Evolutionary conservation across 1,140 invertebrate genomes (phyloP), one percentile per base, ranked within the genome.

Genomic region (Helicoverpa armigera): DNA sequence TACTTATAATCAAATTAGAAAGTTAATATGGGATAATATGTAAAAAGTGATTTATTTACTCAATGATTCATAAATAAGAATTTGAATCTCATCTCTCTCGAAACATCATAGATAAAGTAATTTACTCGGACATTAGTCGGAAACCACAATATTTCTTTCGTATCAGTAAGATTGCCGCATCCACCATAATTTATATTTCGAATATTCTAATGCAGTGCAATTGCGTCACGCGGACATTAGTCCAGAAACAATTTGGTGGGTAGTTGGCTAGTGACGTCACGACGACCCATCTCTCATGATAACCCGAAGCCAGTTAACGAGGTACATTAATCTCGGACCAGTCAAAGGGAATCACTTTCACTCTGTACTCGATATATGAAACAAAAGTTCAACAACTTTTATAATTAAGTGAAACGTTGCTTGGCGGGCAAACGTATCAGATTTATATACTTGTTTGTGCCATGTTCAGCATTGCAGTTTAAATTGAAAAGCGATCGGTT

Each of bases 301-400:
- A 79, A 58, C 53, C 63, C 65, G 65, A 56, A 58, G 65, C 12
- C 51, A 16, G 63, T 31, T 79, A 79, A 79, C 65, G 76, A 79
- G 65, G n/a, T n/a, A 69, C 76, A 79, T 79, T 79, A 69, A 79
- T 79, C 76, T 79, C 65, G 76, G 31, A 16, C 51, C 65, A 70
- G 65, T 79, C 76, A 69, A 79, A 79, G 76, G 65, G 76, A 79
- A 79, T 79, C 76, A 79, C 76, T 79, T 79, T 79, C 76, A 79
- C 76, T 79, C 76, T 58, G 76, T 50, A 79, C 76, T 79, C 51
- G 76, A 58, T 54, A 78, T 58, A 70, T 79, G 76, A 69, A 69
- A 70, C 76, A 79, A 79, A 79, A 69, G 76, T 79, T 69, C 76
- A 69, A 79, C 61, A 56, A 79, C 60, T 58, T 79, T 70, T 79